These are phyloP conservation scores for Bambusicola thoracicus DNA, from an alignment of 2,113 vertebrate genomes.

Conservation along the genomic window DNA sequence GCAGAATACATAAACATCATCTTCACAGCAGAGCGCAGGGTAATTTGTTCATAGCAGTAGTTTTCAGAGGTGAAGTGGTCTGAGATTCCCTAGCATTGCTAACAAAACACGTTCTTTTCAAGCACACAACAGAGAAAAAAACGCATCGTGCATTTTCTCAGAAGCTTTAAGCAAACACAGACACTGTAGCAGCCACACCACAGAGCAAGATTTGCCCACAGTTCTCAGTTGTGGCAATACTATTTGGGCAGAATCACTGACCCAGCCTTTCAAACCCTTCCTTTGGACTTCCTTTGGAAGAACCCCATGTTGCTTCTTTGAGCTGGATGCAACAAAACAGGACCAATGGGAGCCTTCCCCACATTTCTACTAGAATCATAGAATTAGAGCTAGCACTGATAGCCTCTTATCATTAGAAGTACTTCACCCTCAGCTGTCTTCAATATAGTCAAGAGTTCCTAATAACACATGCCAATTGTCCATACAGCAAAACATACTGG, in stretches of 20 bases:
- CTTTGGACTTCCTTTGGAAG: not conserved
- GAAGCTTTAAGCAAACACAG: not conserved
- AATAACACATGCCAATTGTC: rapidly evolving
- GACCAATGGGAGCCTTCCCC: not conserved
- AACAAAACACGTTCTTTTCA: not conserved
- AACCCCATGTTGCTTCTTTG: not conserved
- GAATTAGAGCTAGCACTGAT: not conserved
- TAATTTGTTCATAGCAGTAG: not conserved
- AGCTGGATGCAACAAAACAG: not conserved
- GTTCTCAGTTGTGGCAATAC: not conserved
- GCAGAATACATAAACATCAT: not conserved
- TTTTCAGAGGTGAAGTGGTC: not conserved
- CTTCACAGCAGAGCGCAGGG: not conserved
- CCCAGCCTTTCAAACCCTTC: not conserved
- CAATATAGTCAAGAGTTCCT: not conserved
- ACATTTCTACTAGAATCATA: not conserved
- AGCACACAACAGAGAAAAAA: not conserved
- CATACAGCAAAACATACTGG: not conserved
- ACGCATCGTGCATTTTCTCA: not conserved
- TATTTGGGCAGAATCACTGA: not conserved
- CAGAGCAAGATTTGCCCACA: not conserved
- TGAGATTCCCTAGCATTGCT: not conserved
- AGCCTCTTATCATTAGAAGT: not conserved
- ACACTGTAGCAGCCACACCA: not conserved
- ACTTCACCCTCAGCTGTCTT: not conserved